Evolutionary conservation across 2,888 invertebrate species (phyloP), one percentile per base, ranked within the genome.

Genomic region (Ophion ellenae): DNA sequence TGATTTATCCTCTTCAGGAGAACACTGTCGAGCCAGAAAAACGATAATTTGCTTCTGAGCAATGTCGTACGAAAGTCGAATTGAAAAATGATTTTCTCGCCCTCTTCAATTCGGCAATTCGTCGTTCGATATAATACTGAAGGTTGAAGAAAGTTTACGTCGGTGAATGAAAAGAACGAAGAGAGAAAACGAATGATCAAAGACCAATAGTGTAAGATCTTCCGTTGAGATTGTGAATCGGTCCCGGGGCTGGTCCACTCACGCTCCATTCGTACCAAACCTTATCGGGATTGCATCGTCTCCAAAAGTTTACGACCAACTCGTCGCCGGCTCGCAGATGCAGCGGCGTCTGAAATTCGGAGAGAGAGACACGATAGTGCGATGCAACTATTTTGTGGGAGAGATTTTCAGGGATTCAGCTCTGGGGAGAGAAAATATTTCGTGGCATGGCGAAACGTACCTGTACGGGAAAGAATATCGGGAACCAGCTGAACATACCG

Each of bases 401-500:
- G 32, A 32, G 32, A 32, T 32, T 4, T 64, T 2, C 1, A 24
- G 24, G 24, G 24, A 24, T 24, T 24, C 24, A 24, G 20, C 24
- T 40, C 40, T 9, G 0, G 24, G 9, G 24, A 24, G 32, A 64
- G 36, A 28, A 5, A 53, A 53, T 53, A 53, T 53, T 17, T 53
- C 2, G 17, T 17, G 17, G 17, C 53, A 53, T n/a, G 20, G 9
- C 45, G 86, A 84, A 73, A 91, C 94, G 94, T 94, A 97, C 98
- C 94, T 96, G 95, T 69, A 98, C 96, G 10, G 99, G 99, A 92
- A 99, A 98, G 90, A 97, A 97, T 88, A 99, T 97, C 7, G 99
- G 99, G 94, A 99, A 99, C 99, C 99, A 99, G 86, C 98, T 98
- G 91, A 98, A 97, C 98, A 99, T 98, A 89, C 98, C 98, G 0